A percentile compares a stretch with the other conserved stretches of the same genome.
Conservation (phyloP, 2,113 vertebrate genomes). For the Gadus macrocephalus region DNA sequence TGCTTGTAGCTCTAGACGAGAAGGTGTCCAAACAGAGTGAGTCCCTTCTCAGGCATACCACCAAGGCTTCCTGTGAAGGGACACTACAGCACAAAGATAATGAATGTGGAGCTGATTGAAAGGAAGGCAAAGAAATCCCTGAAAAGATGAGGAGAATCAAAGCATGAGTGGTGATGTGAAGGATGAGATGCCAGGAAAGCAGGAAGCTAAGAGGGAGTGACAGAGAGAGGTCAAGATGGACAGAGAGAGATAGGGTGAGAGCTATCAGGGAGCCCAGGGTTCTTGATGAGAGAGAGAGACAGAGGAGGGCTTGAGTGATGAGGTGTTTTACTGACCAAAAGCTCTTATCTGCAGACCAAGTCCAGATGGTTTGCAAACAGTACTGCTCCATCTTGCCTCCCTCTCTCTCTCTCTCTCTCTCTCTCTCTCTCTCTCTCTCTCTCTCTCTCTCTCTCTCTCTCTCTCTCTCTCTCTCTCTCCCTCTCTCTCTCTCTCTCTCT, state of each 20-base stretch:
- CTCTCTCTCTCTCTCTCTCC: background rate
- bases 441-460: background rate
- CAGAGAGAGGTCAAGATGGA: background rate
- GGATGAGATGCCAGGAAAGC: constrained; percentile 2
- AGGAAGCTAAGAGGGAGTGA: background rate
- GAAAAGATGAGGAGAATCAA: constrained; percentile 1
- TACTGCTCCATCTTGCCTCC: constrained; percentile 23
- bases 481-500: background rate
- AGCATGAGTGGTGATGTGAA: constrained; percentile 1
- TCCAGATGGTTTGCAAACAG: constrained; percentile 59
- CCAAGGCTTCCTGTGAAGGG: too few relatives aligned
- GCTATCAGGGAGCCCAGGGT: background rate
- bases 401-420: background rate
- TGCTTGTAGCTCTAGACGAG: too few relatives aligned
- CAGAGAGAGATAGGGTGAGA: background rate
- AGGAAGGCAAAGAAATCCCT: background rate
- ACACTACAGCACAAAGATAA: too few relatives aligned
- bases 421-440: constrained; percentile 11
- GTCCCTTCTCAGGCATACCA: too few relatives aligned
- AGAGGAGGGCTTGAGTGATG: constrained; percentile 45
- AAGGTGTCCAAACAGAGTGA: too few relatives aligned
- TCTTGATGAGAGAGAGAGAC: background rate
- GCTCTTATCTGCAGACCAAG: constrained; percentile 54
- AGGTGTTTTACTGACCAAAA: constrained; percentile 53
- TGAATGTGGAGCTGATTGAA: background rate